Percentiles rank a stretch among this genome's conserved stretches.
Conservation (phyloP, 1,140 invertebrate species). For the Eueides isabella region DNA sequence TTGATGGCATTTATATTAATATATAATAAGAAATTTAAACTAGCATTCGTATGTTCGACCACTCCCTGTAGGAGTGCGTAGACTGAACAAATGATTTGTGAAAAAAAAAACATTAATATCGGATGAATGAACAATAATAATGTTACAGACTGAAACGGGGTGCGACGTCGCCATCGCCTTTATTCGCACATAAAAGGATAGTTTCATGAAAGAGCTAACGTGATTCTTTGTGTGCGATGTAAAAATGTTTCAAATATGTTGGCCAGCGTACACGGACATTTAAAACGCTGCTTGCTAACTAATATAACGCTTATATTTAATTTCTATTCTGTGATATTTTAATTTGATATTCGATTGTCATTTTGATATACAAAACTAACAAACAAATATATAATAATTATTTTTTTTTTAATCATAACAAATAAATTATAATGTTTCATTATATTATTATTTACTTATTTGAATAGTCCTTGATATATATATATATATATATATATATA, state of each 20-base stretch:
- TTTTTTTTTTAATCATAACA: no score
- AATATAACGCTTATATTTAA: neutral
- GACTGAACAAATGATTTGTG: neutral
- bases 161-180: slow-evolving; percentile 38
- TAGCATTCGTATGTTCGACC: neutral
- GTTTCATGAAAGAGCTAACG: slow-evolving; percentile 32
- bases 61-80: neutral
- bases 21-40: neutral
- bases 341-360: neutral
- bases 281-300: slow-evolving; percentile 1
- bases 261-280: slow-evolving; percentile 2
- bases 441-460: no score
- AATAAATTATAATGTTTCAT: no score
- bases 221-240: slow-evolving; percentile 15
- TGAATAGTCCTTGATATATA: no score
- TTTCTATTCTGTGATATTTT: neutral
- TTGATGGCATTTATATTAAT: neutral
- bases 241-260: slow-evolving; percentile 8
- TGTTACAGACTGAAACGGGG: slow-evolving; percentile 36
- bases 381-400: no score
- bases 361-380: neutral
- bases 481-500: no score
- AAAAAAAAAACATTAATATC: slow-evolving; percentile 46
- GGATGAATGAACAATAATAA: slow-evolving; percentile 51
- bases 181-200: slow-evolving; percentile 43